Conservation (phyloP, 2,888 invertebrate genomes). For the Drosophila merina region DNA sequence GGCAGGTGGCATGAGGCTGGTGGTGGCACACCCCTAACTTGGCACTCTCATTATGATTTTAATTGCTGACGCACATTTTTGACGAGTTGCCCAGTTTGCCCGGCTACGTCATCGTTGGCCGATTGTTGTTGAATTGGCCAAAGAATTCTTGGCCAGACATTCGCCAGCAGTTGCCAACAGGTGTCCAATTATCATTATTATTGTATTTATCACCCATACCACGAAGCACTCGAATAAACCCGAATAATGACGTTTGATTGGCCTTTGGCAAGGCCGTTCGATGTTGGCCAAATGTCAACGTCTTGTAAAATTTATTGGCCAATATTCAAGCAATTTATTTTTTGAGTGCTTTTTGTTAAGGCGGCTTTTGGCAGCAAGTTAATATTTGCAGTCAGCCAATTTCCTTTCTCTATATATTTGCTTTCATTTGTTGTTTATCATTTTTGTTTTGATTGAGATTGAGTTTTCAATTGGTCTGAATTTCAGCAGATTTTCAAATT, state of each 20-base stretch:
- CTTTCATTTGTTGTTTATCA: conserved; percentile 35
- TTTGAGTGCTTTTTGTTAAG: conserved; percentile 11
- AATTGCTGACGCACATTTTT: conserved; percentile 82
- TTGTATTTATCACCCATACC: conserved; percentile 45
- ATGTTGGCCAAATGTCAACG: conserved; percentile 68
- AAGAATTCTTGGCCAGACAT: conserved; percentile 64
- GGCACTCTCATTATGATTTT: conserved; percentile 77
- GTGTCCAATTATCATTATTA: conserved; percentile 70
- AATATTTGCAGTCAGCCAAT: conserved; percentile 75
- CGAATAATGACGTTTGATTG: conserved; percentile 70
- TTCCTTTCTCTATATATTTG: conserved; percentile 54
- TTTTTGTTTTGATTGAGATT: conserved; percentile 48
- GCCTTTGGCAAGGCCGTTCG: conserved; percentile 48
- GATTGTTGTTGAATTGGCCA: conserved; percentile 76
- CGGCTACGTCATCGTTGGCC: conserved; percentile 63
- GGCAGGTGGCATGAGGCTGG: conserved; percentile 11
- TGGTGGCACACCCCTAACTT: conserved; percentile 55
- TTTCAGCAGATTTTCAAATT: conserved; percentile 21
- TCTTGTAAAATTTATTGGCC: conserved; percentile 79
- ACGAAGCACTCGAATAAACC: neutral
- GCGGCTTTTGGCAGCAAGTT: conserved; percentile 76
- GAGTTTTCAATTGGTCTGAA: conserved; percentile 46
- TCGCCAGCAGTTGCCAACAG: conserved; percentile 67
- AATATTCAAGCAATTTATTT: conserved; percentile 65
- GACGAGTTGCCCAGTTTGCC: conserved; percentile 80